Evolutionary conservation across 2,797 vertebrate genomes (phyloP), one percentile per base, ranked within the genome.

Genomic region (Hypotaenidia okinawae): DNA sequence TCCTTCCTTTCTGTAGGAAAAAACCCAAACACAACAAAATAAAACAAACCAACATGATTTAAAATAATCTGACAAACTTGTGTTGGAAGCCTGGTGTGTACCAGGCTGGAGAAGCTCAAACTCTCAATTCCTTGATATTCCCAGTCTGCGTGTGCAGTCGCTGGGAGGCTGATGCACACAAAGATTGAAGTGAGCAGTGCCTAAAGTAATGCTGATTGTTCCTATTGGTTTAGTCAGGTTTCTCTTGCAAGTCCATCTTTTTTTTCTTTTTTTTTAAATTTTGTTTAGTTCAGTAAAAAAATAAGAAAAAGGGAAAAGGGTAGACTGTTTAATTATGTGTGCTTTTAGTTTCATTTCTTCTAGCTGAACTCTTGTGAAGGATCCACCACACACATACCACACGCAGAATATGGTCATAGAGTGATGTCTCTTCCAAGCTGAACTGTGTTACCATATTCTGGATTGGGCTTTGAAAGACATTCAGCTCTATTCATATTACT

Each of bases 1-100:
- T 18, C 12, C 7, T 23, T 78, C 35, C 13, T 79, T 87, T 84
- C 72, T 47, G 8, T 67, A 49, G 30, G 17, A 28, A 4, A 35
- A 25, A 45, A 33, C 18, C 18, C 18, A 17, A 4, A 23, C 28
- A 3, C 0, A 2, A 0, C 9, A 8, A 45, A 51, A 5, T 28
- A 52, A 28, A 27, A 52, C 52, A 17, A 30, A 54, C 17, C 52
- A 54, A 16, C 17, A 32, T 47, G 25, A 5, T 54, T 35, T 6
- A 74, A 88, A 64, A 16, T 33, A 73, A 73, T 57, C 41, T 45
- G 41, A 19, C 41, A 51, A 80, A 82, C 19, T 93, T 90, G 35
- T 3, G 13, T 88, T 88, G 69, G 55, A 81, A 87, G 45, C 47
- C 25, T 55, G 24, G 25, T 11, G 6, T 81, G 24, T 32, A 49